Evolutionary conservation across 2,797 vertebrate species (phyloP).

Genomic region (Lepidocolaptes lacrymiger): DNA sequence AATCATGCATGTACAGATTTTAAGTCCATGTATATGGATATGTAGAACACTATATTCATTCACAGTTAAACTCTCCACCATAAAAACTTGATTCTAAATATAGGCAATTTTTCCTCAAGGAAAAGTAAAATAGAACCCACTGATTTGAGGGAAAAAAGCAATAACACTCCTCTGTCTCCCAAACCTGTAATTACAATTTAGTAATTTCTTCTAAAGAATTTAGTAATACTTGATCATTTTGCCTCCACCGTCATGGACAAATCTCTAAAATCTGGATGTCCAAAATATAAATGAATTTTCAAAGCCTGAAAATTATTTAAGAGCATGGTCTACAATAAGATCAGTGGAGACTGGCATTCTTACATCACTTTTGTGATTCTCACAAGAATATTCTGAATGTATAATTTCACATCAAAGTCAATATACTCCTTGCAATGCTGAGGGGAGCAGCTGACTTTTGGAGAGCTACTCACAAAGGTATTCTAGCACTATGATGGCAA

Average conservation of each 20-base stretch:
- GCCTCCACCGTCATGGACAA: neutral
- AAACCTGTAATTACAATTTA: neutral
- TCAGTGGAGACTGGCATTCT: neutral
- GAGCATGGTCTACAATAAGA: neutral
- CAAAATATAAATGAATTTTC: neutral
- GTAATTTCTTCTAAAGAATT: neutral
- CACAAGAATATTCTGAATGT: neutral
- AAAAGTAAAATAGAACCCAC: neutral
- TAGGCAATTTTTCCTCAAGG: neutral
- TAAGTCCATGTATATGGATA: neutral
- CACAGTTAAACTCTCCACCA: neutral
- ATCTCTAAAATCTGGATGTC: neutral
- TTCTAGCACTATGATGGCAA: neutral
- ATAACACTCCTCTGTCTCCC: accelerated
- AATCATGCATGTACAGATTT: neutral
- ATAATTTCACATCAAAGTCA: neutral
- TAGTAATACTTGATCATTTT: neutral
- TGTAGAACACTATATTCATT: neutral
- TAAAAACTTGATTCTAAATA: neutral
- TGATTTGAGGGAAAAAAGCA: neutral
- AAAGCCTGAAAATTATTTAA: neutral
- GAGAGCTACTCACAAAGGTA: neutral
- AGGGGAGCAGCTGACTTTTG: neutral
- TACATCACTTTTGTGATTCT: neutral
- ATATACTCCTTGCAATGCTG: neutral